Evolutionary conservation across 1,140 invertebrate species (phyloP), one percentile per base, ranked within the genome.

Genomic region (Drosophila takahashii): DNA sequence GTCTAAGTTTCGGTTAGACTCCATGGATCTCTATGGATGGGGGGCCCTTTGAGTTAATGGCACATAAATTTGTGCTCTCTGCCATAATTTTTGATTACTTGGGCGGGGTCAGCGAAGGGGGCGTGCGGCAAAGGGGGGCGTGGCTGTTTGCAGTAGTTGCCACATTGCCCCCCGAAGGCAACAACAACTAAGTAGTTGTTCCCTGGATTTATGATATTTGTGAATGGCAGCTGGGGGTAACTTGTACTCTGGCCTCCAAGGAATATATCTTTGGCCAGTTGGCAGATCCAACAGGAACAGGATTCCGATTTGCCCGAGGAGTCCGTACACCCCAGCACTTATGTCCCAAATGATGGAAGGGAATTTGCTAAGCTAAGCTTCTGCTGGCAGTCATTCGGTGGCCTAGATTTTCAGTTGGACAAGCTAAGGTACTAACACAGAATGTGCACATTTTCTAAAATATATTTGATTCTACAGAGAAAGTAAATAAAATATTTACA

Each of bases 11-110:
- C 15, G 50, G 41, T 37, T 54, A 22, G 66, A 26, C 32, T 37
- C 13, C 15, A 18, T 27, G 41, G 41, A n/a, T 13, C 13, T 15
- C 22, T 22, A 13, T 18, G 34, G 50, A 26, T 15, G 11, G 52
- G 58, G 50, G 45, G 56, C 42, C 32, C 83, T 87, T 83, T 83
- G 78, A 79, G 83, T 87, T 86, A 86, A 86, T 86, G 83, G 83
- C 83, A 86, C 84, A 86, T 87, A 87, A 79, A 87, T 83, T 85
- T 85, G 64, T 71, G 64, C 75, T 62, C 52, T 62, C 39, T 79
- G 70, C 83, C 83, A 87, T 87, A 79, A 87, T 76, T 87, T 87
- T 87, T 87, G 84, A 87, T 87, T 87, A 79, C 83, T 73, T 79
- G 84, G 83, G 83, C 75, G 75, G 74, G 83, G 56, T 44, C 36